Evolutionary conservation across 2,888 invertebrate genomes (phyloP).

Genomic region (Phlogophora meticulosa): DNA sequence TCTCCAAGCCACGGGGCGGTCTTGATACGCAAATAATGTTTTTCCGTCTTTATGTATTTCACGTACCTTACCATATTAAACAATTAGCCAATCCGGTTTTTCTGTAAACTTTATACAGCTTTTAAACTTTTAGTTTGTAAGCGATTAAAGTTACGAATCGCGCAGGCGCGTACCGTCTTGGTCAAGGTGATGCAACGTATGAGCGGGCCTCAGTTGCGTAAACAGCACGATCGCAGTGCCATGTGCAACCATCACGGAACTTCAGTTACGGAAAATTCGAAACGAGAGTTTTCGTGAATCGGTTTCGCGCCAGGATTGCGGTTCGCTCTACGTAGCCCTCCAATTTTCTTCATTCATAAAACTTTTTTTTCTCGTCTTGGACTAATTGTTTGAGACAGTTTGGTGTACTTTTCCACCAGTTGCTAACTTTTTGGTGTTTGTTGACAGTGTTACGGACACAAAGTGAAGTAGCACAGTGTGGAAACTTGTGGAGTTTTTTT

Average conservation of each 20-base stretch:
- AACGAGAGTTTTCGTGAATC: constrained; percentile 21
- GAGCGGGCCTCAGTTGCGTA: constrained; percentile 31
- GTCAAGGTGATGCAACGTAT: constrained; percentile 40
- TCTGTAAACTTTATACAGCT: background rate
- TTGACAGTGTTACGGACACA: background rate
- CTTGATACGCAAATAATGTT: too few relatives aligned
- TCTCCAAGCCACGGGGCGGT: too few relatives aligned
- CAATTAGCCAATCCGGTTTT: too few relatives aligned
- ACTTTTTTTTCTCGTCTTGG: constrained; percentile 12
- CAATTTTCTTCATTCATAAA: background rate
- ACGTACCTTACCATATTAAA: too few relatives aligned
- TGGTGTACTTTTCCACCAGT: constrained; percentile 31
- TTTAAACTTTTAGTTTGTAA: constrained; percentile 11
- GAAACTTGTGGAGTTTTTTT: background rate
- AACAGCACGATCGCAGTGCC: constrained; percentile 22
- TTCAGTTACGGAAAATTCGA: constrained; percentile 18
- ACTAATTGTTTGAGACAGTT: background rate
- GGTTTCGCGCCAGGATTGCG: background rate
- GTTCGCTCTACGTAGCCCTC: background rate
- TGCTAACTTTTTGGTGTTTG: constrained; percentile 19
- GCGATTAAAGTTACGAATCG: constrained; percentile 5
- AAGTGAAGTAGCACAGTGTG: constrained; percentile 5
- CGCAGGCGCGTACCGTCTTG: constrained; percentile 37
- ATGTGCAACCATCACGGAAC: constrained; percentile 39
- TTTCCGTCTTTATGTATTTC: too few relatives aligned